These are phyloP conservation scores for Diplogasteroides magnus DNA, from an alignment of 1,140 invertebrate genomes.

Conservation along the genomic window DNA sequence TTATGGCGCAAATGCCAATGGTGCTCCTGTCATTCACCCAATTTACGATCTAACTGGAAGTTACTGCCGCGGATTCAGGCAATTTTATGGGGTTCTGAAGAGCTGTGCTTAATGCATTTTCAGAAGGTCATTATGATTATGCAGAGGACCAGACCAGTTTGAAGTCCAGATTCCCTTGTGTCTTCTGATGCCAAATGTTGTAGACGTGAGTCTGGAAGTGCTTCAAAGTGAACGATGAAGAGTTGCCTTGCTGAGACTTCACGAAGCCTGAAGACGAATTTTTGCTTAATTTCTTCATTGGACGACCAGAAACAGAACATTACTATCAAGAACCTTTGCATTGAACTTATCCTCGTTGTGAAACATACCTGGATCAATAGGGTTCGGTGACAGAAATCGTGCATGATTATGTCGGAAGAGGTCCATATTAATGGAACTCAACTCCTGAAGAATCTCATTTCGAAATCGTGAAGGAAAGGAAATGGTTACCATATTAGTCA, in stretches of 20 bases:
- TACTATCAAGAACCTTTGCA: too few species aligned
- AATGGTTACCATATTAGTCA: slow-evolving; percentile 44
- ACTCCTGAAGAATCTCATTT: slow-evolving; percentile 15
- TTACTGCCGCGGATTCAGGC: too few species aligned
- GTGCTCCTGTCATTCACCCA: too few species aligned
- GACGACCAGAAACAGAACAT: too few species aligned
- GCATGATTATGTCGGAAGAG: slow-evolving; percentile 54
- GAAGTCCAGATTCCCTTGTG: slow-evolving; percentile 34
- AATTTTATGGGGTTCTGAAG: too few species aligned
- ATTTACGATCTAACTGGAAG: too few species aligned
- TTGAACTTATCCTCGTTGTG: not conserved
- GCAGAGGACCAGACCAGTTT: slow-evolving; percentile 33
- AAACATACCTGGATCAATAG: slow-evolving; percentile 19
- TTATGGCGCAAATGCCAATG: too few species aligned
- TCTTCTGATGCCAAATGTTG: slow-evolving; percentile 31
- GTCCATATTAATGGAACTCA: slow-evolving; percentile 51
- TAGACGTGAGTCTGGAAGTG: slow-evolving; percentile 36
- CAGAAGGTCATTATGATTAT: not conserved
- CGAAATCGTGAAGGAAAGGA: not conserved
- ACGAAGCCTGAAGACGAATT: not conserved
- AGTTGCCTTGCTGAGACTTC: slow-evolving; percentile 17
- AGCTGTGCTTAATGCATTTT: not conserved
- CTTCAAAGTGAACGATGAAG: slow-evolving; percentile 29
- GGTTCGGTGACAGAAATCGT: slow-evolving; percentile 46
- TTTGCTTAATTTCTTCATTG: too few species aligned